These are phyloP conservation scores for Drosophila acutilabella DNA, from an alignment of 2,888 invertebrate species.

Conservation along the genomic window DNA sequence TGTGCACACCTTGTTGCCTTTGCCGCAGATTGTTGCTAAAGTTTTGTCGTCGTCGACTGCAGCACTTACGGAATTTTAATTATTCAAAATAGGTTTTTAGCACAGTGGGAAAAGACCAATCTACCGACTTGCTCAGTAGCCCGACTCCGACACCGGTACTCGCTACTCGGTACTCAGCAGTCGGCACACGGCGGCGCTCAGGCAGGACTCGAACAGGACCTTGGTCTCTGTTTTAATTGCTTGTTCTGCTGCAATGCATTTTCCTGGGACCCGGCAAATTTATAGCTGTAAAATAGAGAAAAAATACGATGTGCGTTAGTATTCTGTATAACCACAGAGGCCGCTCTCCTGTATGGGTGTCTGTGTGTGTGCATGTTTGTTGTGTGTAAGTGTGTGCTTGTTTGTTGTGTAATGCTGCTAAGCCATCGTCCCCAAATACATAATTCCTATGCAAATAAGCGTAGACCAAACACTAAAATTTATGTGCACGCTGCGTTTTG, in stretches of 20 bases:
- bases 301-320: slow-evolving; percentile 73
- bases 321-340: slow-evolving; percentile 68
- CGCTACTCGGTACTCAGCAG: not conserved
- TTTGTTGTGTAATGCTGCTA: slow-evolving; percentile 72
- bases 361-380: not conserved
- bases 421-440: slow-evolving; percentile 76
- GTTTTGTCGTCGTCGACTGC: slow-evolving; percentile 43
- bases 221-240: slow-evolving; percentile 68
- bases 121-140: slow-evolving; percentile 23
- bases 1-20: slow-evolving; percentile 41
- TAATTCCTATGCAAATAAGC: slow-evolving; percentile 79
- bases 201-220: slow-evolving; percentile 22
- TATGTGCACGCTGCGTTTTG: slow-evolving; percentile 73
- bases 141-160: slow-evolving; percentile 8
- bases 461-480: slow-evolving; percentile 68
- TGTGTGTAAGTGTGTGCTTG: slow-evolving; percentile 34
- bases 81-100: slow-evolving; percentile 79
- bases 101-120: slow-evolving; percentile 45
- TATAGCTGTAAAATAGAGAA: slow-evolving; percentile 75
- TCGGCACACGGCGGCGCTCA: slow-evolving; percentile 9
- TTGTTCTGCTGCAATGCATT: slow-evolving; percentile 78
- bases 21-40: slow-evolving; percentile 46
- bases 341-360: slow-evolving; percentile 5
- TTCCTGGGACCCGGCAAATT: slow-evolving; percentile 72
- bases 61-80: slow-evolving; percentile 76